Base-by-base conservation (phyloP, 2,888 invertebrate species). In the Ernsta delagoae region DNA sequence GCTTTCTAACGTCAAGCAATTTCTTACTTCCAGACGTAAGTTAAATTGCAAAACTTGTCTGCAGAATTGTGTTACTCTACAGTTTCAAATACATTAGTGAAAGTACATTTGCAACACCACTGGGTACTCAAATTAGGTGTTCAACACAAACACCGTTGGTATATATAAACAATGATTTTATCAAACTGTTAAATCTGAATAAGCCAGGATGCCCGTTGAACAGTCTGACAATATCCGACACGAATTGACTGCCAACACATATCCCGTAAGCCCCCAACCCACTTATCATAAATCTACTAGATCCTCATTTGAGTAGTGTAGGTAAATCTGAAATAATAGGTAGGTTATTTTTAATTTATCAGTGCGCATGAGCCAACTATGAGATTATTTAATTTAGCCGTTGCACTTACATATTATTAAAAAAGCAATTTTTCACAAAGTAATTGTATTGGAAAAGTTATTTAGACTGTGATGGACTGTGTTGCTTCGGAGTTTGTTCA, bases 1-100 rank as follows among this genome's bases (percentile, higher is more conserved):
- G 60, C 54, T 48, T 48, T 48, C 12, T 9, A 57, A 50, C 56
- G 24, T 50, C 57, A 50, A 59, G n/a, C 45, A 59, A 41, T 60
- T 61, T 50, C 60, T 70, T 70, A 39, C 48, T 57, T 24, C 34
- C 48, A 61, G 11, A 12, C 54, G 59, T 59, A 70, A 70, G 59
- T 60, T 70, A 60, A 41, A 70, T 65, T 70, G 60, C 65, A 70
- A 65, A 70, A 70, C 65, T 60, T 68, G 61, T 45, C 41, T 56
- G 64, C 64, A 56, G 34, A 43, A 59, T 60, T 66, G 66, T 59
- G 24, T 59, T 65, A 36, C 57, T n/a, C 12, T 59, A 39, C 9
- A 31, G 43, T 48, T 61, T 12, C 31, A n/a, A 56, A 56, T 31
- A 34, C 36, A 56, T 56, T 34, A 36, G 54, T 31, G 31, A 11